Evolutionary conservation across 2,888 invertebrate genomes (phyloP), one percentile per base, ranked within the genome.

Genomic region (Xanthorhoe designata): DNA sequence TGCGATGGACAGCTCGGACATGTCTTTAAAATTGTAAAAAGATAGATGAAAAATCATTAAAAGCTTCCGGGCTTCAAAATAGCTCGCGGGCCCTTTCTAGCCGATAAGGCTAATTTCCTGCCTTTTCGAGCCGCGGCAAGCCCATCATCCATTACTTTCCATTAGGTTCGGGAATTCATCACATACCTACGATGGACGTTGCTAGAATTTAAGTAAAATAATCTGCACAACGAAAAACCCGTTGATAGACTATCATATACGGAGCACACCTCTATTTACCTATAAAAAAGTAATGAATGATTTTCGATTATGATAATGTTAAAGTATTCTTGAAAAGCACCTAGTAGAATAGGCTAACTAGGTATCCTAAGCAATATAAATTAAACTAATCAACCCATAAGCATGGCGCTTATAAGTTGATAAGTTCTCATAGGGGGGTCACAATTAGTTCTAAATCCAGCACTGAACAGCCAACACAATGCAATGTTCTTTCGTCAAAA

Each of bases 81-180:
- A 73, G 70, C 69, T 67, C 75, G 69, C 75, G 75, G n/a, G 78
- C 78, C 78, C 72, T 75, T 77, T 75, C 71, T 55, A 58, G 72
- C 64, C 74, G 79, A 81, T 81, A 80, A 79, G 71, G 72, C 76
- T 77, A 80, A 84, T 84, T 81, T 83, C 79, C 79, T 77, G 64
- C 54, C 53, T 61, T 62, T 57, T 57, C 45, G 64, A 69, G 68
- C 66, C 64, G 71, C 71, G 77, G 72, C 78, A 62, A 79, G 76
- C 78, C 77, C 78, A 75, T 75, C 75, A 66, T 66, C 76, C 77
- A 81, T 81, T 81, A 83, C 77, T 79, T 78, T 78, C 77, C 78
- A 83, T 81, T 84, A 83, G 78, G 76, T 75, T 63, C 75, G 78
- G 77, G 75, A 77, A 84, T 85, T 80, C 77, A 80, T 83, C 80